Evolutionary conservation across 1,140 invertebrate genomes (phyloP).

Genomic region (Temnothorax nylanderi): DNA sequence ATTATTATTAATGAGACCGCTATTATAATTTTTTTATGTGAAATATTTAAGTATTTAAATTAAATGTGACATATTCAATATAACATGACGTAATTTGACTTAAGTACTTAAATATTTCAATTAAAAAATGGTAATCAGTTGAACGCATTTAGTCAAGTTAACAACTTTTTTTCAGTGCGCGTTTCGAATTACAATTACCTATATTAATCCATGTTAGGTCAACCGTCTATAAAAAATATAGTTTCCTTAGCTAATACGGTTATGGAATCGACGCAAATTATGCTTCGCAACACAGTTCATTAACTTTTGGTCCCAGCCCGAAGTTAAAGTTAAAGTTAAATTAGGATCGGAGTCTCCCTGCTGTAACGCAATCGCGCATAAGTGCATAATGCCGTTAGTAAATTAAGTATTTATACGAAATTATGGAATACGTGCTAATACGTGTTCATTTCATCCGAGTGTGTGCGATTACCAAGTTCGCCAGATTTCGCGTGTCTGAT

Average conservation of each 20-base stretch:
- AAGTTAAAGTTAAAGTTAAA: conserved; percentile 31
- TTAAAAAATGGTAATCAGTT: too few relatives aligned
- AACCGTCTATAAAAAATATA: not conserved
- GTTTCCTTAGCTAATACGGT: not conserved
- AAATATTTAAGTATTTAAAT: too few relatives aligned
- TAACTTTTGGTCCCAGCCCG: conserved; percentile 1
- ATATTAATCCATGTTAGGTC: not conserved
- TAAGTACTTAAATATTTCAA: too few relatives aligned
- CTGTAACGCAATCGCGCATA: not conserved
- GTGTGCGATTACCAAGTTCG: not conserved
- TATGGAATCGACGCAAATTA: not conserved
- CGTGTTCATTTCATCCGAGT: not conserved
- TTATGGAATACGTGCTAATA: conserved; percentile 10
- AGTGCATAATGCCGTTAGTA: not conserved
- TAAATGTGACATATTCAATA: too few relatives aligned
- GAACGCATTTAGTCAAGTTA: too few relatives aligned
- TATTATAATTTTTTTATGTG: too few relatives aligned
- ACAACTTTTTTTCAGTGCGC: too few relatives aligned
- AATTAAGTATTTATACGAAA: conserved; percentile 29
- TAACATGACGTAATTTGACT: too few relatives aligned
- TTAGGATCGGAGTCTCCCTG: not conserved
- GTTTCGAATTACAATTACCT: not conserved
- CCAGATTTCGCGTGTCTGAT: not conserved
- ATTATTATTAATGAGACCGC: too few relatives aligned
- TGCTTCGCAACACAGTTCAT: conserved; percentile 11